Evolutionary conservation across 2,888 invertebrate genomes (phyloP), one percentile per base, ranked within the genome.

Genomic region (Cheiracanthium punctorium): DNA sequence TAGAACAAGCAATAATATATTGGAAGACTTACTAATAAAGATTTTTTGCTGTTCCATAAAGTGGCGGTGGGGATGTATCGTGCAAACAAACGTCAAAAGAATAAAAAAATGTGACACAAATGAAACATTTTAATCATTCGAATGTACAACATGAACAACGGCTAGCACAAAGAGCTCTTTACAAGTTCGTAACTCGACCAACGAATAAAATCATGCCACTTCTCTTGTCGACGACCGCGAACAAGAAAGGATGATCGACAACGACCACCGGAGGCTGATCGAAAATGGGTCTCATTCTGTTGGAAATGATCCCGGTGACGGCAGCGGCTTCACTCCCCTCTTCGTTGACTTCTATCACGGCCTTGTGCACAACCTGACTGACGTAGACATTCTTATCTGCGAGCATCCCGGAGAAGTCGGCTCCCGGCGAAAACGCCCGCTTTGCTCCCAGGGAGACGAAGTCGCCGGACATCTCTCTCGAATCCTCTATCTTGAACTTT

Each of bases 291-390:
- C 72, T 30, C 75, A 65, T 88, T n/a, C 75, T 65, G 37, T 20
- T 80, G 17, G n/a, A 10, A 7, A 88, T 14, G 12, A 74, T 72
- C 28, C 71, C 87, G 0, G 88, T 84, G 0, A 82, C 75, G 0
- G 88, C 89, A 28, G 89, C 82, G 0, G 87, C 89, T 33, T 88
- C 88, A 28, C 87, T 89, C 1, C 89, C 89, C 48, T 89, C 84
- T 70, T 89, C 89, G 43, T 88, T 87, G 20, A 89, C 88, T 72
- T 89, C 89, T 10, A 89, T 41, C 1, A 86, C 72, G 0, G 87
- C 89, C 58, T 89, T 88, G 84, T 89, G 89, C 17, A 88, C 58
- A 12, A 89, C 79, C n/a, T 88, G 88, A 20, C 77, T 89, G 24
- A 89, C 82, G 28, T 65, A 72, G 1, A 89, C 37, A 28, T 73